These are phyloP conservation scores for Pentamera pediparva DNA, from an alignment of 53 echinoderm and acorn worm genomes.

Conservation along the genomic window DNA sequence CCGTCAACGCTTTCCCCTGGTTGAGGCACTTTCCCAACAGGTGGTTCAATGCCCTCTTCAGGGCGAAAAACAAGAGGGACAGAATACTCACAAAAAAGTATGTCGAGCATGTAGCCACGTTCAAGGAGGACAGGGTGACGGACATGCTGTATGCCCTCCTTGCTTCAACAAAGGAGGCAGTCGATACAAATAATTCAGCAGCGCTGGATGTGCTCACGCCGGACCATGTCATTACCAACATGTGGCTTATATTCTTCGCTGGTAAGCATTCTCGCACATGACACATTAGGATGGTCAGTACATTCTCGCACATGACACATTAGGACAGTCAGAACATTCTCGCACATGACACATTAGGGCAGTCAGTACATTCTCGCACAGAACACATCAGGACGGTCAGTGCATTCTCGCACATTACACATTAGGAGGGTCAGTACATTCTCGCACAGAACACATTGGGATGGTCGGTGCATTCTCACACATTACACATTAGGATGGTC, in stretches of 20 bases:
- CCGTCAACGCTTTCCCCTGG: constrained; percentile 95
- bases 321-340: no score
- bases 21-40: constrained; percentile 94
- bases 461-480: no score
- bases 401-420: no score
- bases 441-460: no score
- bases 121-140: constrained; percentile 73
- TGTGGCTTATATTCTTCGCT: constrained; percentile 99
- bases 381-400: no score
- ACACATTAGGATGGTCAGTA: not conserved
- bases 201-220: constrained; percentile 76
- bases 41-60: constrained; percentile 93
- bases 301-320: not conserved
- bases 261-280: constrained; percentile 52
- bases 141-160: constrained; percentile 94
- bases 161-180: constrained; percentile 77
- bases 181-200: constrained; percentile 68
- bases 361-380: no score
- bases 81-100: constrained; percentile 92
- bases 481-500: no score
- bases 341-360: no score
- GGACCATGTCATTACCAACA: constrained; percentile 94
- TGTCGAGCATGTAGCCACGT: constrained; percentile 88
- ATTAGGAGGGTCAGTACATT: no score
- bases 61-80: constrained; percentile 81